Percentiles rank a stretch among this genome's conserved stretches.
These are phyloP conservation scores for Operophtera brumata DNA, from an alignment of 2,888 invertebrate genomes.

Conservation along the genomic window DNA sequence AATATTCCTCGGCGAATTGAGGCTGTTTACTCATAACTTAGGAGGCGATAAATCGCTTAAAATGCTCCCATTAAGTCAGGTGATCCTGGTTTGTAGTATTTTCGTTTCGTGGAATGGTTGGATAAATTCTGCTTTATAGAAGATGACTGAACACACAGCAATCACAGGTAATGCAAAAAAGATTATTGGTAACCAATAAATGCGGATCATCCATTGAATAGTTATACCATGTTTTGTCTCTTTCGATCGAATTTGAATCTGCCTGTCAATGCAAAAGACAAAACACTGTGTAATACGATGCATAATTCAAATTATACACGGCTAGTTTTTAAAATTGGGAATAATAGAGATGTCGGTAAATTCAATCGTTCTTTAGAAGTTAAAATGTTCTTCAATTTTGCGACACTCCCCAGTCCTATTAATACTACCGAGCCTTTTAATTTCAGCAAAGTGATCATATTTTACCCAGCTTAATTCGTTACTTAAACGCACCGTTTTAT, in stretches of 20 bases:
- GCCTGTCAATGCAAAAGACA: no score
- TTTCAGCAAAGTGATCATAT: slow-evolving; percentile 41
- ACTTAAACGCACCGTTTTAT: slow-evolving; percentile 49
- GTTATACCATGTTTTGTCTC: no score
- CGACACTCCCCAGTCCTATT: neutral
- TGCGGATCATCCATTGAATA: no score
- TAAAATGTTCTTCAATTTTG: neutral
- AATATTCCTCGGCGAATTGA: slow-evolving; percentile 57
- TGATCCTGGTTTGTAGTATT: slow-evolving; percentile 16
- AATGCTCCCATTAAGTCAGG: slow-evolving; percentile 21
- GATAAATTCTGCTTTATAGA: neutral
- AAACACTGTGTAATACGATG: no score
- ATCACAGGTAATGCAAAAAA: no score
- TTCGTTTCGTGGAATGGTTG: neutral
- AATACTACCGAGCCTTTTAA: slow-evolving; percentile 26
- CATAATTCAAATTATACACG: no score
- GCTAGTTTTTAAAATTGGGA: no score
- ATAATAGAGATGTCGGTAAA: no score
- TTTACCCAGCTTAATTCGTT: slow-evolving; percentile 42
- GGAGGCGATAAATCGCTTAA: slow-evolving; percentile 43
- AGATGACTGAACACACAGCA: neutral
- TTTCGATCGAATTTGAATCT: no score
- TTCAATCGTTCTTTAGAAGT: no score
- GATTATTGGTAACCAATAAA: no score
- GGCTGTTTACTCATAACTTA: slow-evolving; percentile 62